phyloP scores from a whole-genome alignment of 2,888 invertebrate genomes.

The Orthosia incerta region DNA sequence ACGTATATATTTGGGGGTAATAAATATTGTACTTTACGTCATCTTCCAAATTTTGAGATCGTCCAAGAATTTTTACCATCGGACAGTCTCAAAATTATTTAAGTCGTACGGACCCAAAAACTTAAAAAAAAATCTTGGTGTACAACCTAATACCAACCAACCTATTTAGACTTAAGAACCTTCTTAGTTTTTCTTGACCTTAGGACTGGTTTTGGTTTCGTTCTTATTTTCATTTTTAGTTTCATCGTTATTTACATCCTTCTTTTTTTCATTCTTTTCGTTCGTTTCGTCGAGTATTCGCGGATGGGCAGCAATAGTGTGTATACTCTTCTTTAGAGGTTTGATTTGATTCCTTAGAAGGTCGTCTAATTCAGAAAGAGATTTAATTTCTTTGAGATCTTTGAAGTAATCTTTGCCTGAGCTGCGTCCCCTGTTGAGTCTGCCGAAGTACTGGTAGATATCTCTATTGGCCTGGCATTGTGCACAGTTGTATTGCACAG shows the following conservation, averaged over 20 bases:
- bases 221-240: conserved; percentile 61
- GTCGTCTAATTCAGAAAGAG: conserved; percentile 81
- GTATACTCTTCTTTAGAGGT: conserved; percentile 80
- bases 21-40: conserved; percentile 72
- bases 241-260: conserved; percentile 58
- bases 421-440: conserved; percentile 83
- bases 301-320: conserved; percentile 80
- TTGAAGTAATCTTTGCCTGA: conserved; percentile 77
- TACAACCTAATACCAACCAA: conserved; percentile 36
- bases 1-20: conserved; percentile 65
- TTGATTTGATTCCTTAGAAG: conserved; percentile 85
- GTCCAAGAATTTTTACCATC: conserved; percentile 86
- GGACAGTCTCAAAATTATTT: conserved; percentile 86
- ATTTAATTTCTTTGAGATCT: conserved; percentile 85
- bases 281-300: conserved; percentile 76
- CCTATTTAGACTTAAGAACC: neutral
- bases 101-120: conserved; percentile 27
- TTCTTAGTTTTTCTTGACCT: conserved; percentile 35
- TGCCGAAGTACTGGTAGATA: conserved; percentile 80
- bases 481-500: conserved; percentile 92
- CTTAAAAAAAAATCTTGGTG: conserved; percentile 24
- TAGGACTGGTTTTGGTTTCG: conserved; percentile 49
- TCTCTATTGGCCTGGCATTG: conserved; percentile 88
- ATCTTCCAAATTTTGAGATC: conserved; percentile 83
- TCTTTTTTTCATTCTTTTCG: conserved; percentile 69